These are phyloP conservation scores for Acanthurus leucopareius DNA, from an alignment of 2,797 vertebrate genomes.

Conservation along the genomic window DNA sequence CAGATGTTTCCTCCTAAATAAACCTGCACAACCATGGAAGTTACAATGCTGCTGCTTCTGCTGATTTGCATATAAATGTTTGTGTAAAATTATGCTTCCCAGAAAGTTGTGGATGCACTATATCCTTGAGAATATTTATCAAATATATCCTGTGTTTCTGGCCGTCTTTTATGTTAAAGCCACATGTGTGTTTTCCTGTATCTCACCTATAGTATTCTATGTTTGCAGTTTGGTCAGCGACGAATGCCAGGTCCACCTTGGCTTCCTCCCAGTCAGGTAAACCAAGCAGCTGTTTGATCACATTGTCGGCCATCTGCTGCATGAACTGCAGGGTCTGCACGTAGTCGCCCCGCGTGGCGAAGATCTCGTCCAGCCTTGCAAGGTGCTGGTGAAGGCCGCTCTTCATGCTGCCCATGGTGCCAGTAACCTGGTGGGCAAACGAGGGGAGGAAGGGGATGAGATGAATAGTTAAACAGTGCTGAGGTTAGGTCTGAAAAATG, in stretches of 20 bases:
- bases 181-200: neutral
- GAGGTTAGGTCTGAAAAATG: neutral
- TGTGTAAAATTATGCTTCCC: slow-evolving; percentile 15
- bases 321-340: slow-evolving; percentile 92
- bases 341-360: slow-evolving; percentile 90
- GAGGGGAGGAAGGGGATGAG: neutral
- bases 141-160: neutral
- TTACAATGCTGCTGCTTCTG: slow-evolving; percentile 2
- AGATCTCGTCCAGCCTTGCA: slow-evolving; percentile 90
- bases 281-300: slow-evolving; percentile 90
- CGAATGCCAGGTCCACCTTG: slow-evolving; percentile 84
- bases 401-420: slow-evolving; percentile 88
- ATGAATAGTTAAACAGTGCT: neutral
- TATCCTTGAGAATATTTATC: slow-evolving; percentile 5
- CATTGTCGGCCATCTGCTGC: slow-evolving; percentile 90
- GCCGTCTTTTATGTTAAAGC: neutral
- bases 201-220: slow-evolving; percentile 94
- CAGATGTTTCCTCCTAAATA: neutral
- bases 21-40: neutral
- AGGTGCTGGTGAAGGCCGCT: slow-evolving; percentile 90
- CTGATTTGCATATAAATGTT: slow-evolving; percentile 34
- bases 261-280: slow-evolving; percentile 88
- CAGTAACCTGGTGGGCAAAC: slow-evolving; percentile 83
- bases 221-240: slow-evolving; percentile 81
- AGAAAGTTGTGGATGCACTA: neutral